A percentile compares a stretch with the other conserved stretches of the same genome.
These are phyloP conservation scores for Poeciliopsis prolifica DNA, from an alignment of 2,113 vertebrate genomes.

Conservation along the genomic window DNA sequence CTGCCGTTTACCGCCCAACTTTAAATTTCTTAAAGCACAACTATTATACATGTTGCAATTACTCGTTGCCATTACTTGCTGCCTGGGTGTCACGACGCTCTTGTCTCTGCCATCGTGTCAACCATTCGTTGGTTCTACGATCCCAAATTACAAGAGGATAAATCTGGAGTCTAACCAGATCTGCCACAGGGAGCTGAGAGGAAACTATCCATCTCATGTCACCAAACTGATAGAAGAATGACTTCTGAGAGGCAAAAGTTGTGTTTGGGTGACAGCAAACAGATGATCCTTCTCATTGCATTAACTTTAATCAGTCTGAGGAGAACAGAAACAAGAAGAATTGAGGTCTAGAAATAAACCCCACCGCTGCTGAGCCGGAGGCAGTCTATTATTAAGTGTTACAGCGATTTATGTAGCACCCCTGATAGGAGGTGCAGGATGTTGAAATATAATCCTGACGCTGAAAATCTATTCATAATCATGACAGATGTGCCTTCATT, in stretches of 20 bases:
- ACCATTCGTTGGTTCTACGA: slow-evolving; percentile 8
- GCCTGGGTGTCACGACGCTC: slow-evolving; percentile 16
- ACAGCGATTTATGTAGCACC: slow-evolving; percentile 57
- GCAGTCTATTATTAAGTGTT: slow-evolving; percentile 65
- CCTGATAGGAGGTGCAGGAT: slow-evolving; percentile 47
- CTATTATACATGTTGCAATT: background rate
- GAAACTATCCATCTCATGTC: slow-evolving; percentile 36
- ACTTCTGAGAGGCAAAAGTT: slow-evolving; percentile 46
- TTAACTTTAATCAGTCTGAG: slow-evolving; percentile 64
- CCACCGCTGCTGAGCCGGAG: slow-evolving; percentile 33
- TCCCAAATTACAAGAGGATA: background rate
- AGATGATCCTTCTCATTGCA: slow-evolving; percentile 55
- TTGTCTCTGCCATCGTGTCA: background rate
- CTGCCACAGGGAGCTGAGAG: background rate
- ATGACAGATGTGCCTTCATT: slow-evolving; percentile 50
- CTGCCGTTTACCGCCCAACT: background rate
- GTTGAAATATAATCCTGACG: slow-evolving; percentile 56
- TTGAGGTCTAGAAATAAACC: slow-evolving; percentile 57
- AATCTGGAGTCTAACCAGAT: slow-evolving; percentile 1
- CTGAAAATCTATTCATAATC: slow-evolving; percentile 57
- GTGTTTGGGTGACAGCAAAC: slow-evolving; percentile 55
- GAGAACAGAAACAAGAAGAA: slow-evolving; percentile 54
- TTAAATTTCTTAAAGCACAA: background rate
- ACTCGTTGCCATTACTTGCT: background rate
- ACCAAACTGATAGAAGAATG: slow-evolving; percentile 40